phyloP scores from a whole-genome alignment of 1,140 invertebrate genomes.

The Caenorhabditis brenneri region DNA sequence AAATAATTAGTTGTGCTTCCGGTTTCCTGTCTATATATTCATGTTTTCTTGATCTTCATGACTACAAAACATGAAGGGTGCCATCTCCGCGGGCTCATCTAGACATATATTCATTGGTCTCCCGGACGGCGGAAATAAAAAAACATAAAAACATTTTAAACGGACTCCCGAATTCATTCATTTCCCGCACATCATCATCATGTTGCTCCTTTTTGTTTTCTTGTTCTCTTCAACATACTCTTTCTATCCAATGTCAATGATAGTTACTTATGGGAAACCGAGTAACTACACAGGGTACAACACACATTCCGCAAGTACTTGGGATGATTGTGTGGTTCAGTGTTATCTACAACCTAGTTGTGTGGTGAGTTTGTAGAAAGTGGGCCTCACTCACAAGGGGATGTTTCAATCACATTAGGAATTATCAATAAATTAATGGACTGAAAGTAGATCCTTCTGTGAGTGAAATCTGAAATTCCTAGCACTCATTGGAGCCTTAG shows the following conservation, averaged over 20 bases:
- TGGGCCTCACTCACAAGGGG: too few species aligned
- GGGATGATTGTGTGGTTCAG: not conserved
- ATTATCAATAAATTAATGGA: too few species aligned
- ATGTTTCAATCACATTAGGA: too few species aligned
- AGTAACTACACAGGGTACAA: not conserved
- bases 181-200: too few species aligned
- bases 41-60: not conserved
- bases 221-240: not conserved
- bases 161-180: too few species aligned
- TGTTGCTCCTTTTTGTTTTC: not conserved
- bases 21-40: not conserved
- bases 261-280: not conserved
- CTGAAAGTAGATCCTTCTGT: too few species aligned
- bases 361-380: not conserved
- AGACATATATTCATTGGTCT: not conserved
- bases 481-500: too few species aligned
- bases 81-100: not conserved
- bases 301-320: not conserved
- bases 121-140: not conserved
- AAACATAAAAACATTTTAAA: not conserved
- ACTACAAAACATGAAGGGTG: not conserved
- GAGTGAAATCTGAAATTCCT: too few species aligned
- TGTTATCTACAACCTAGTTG: not conserved
- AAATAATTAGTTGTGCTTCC: not conserved
- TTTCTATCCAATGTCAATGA: not conserved